Base-by-base conservation (phyloP, 2,797 vertebrate genomes). In the Melanotaenia nigrans region DNA sequence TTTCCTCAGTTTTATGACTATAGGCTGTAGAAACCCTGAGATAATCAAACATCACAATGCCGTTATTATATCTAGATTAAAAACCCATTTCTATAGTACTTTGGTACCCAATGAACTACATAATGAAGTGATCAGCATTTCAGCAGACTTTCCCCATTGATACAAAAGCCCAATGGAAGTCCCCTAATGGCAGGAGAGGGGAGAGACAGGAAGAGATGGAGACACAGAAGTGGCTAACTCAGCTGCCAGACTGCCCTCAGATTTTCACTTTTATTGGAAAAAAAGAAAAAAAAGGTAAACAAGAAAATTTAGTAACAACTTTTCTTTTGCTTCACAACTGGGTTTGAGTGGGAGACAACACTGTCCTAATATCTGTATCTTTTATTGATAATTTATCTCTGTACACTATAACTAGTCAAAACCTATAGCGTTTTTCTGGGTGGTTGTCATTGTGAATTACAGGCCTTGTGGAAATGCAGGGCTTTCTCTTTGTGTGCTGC, bases 71-170 rank as follows among this genome's bases (percentile, higher is more conserved):
- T 38, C 36, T 12, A 45, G 1, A 45, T 18, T 13, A 13, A 40
- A 40, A 40, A 40, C 8, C 36, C 36, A 63, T 67, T 75, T 69
- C 38, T 75, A 9, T 16, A 6, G 59, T 38, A 83, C 81, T 76
- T 73, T 60, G 53, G 78, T 81, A 78, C 74, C 77, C 81, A 77
- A 32, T 83, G 79, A 84, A 83, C 82, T 79, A 85, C 89, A 89
- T 89, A 92, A 92, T 90, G 82, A 90, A 90, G 78, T 85, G 75
- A 92, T 93, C 90, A 90, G 78, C 87, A 90, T 92, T 87, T 90
- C 82, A 84, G 87, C 82, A 83, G 61, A 73, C 76, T 81, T 75
- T 62, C 55, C 30, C 75, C 73, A 87, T 62, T 89, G 85, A 93
- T 87, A 78, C 82, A 75, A 83, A 35, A 60, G 60, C 55, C 47